phyloP scores from a whole-genome alignment of 2,888 invertebrate species.

The Apotomis capreana region DNA sequence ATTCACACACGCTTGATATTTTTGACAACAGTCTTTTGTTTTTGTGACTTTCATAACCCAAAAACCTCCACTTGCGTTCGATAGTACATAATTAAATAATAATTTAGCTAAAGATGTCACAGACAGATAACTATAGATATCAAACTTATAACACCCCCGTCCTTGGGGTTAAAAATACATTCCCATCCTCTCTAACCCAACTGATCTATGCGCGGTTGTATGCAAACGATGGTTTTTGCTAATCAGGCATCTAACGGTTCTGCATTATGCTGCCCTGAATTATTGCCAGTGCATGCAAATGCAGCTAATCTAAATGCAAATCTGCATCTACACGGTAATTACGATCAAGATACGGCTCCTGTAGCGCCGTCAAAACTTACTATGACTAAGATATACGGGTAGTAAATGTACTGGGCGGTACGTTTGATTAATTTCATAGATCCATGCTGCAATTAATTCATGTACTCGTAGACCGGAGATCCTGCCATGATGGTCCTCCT shows the following conservation, averaged over 20 bases:
- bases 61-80: too few species aligned
- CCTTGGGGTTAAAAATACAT: not conserved
- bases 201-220: constrained; percentile 37
- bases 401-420: constrained; percentile 8
- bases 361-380: constrained; percentile 40
- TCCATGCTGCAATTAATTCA: too few species aligned
- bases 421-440: not conserved
- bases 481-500: too few species aligned
- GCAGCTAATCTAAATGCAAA: constrained; percentile 69
- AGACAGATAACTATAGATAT: too few species aligned
- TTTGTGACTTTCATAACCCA: too few species aligned
- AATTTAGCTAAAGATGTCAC: too few species aligned
- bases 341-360: constrained; percentile 65
- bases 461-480: too few species aligned
- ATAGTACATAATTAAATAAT: too few species aligned
- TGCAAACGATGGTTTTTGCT: constrained; percentile 62
- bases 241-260: constrained; percentile 63
- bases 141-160: not conserved
- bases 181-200: not conserved
- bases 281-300: constrained; percentile 71
- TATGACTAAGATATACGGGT: constrained; percentile 23
- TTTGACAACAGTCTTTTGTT: too few species aligned
- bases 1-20: too few species aligned
- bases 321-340: constrained; percentile 68
- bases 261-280: constrained; percentile 54